Evolutionary conservation across 2,888 invertebrate genomes (phyloP).

Genomic region (Phengaris arion): DNA sequence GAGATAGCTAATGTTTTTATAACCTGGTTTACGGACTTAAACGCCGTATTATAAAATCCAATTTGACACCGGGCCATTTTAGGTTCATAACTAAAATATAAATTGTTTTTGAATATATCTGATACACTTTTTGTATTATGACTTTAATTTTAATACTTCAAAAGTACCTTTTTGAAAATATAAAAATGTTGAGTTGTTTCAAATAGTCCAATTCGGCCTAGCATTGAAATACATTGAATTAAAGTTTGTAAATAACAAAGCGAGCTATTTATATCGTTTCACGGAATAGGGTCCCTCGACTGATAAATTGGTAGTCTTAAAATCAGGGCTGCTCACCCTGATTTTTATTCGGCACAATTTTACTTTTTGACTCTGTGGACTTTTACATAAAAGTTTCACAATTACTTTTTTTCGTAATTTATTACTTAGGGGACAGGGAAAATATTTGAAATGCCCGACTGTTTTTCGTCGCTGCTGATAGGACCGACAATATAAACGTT

Average conservation of each 20-base stretch:
- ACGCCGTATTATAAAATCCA: conserved; percentile 21
- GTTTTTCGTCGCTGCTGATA: not conserved
- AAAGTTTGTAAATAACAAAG: conserved; percentile 27
- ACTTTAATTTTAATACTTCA: too few relatives aligned
- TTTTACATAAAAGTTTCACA: conserved; percentile 60
- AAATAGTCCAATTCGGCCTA: not conserved
- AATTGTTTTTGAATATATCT: not conserved
- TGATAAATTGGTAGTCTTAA: conserved; percentile 83
- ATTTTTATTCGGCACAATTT: conserved; percentile 28
- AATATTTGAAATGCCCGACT: conserved; percentile 38
- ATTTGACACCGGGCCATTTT: not conserved
- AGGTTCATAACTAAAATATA: not conserved
- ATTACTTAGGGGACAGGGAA: conserved; percentile 67
- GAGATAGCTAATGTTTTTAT: conserved; percentile 51
- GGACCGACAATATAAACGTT: not conserved
- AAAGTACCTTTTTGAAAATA: too few relatives aligned
- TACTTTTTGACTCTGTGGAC: conserved; percentile 27
- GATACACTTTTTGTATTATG: too few relatives aligned
- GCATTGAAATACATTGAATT: conserved; percentile 1
- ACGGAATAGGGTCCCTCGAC: conserved; percentile 57
- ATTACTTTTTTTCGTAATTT: conserved; percentile 76
- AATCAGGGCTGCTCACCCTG: conserved; percentile 42
- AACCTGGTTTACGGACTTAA: conserved; percentile 36
- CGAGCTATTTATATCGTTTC: conserved; percentile 46
- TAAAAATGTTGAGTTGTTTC: not conserved